Evolutionary conservation across 2,888 invertebrate species (phyloP), one percentile per base, ranked within the genome.

Genomic region (Nemotelus nigrinus): DNA sequence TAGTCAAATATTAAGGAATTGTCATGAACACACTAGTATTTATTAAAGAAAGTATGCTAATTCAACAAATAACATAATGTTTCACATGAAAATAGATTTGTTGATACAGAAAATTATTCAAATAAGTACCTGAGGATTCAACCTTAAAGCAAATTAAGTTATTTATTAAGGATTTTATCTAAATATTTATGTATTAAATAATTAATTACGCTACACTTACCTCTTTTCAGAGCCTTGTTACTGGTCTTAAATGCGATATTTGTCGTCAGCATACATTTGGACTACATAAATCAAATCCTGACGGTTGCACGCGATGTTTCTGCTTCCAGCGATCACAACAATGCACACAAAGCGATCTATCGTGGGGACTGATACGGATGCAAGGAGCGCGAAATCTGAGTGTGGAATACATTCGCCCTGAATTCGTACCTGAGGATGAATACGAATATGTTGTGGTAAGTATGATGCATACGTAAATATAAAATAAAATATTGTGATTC

Each of bases 241-340:
- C 92, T 5, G 98, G 98, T 0, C 90, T 91, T 68, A 93, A 93
- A 81, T 99, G 99, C 85, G 92, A 94, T 83, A 87, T 89, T 25
- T 99, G 99, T 87, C 91, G 91, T 81, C 90, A 92, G 58, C 94
- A 95, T 41, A 94, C 96, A 0, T 99, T 98, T 86, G 96, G 97
- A 0, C 87, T 99, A 44, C 91, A 94, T 0, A 87, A 87, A 0
- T 90, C 91, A 64, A 96, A 95, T 86, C 92, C 93, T 0, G 91
- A 91, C 76, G 99, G 99, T 5, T 99, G 99, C 86, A 96, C 96
- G 0, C 92, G 93, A 78, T 99, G 99, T 87, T 99, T 97, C 89
- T 99, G 99, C 88, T 99, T 98, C 87, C 96, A 94, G 0, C 90
- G 96, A 83, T 93, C 94, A 70, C 89, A 91, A 3, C 90, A 90